These are phyloP conservation scores for Biston betularia DNA, from an alignment of 2,888 invertebrate genomes.

Conservation along the genomic window DNA sequence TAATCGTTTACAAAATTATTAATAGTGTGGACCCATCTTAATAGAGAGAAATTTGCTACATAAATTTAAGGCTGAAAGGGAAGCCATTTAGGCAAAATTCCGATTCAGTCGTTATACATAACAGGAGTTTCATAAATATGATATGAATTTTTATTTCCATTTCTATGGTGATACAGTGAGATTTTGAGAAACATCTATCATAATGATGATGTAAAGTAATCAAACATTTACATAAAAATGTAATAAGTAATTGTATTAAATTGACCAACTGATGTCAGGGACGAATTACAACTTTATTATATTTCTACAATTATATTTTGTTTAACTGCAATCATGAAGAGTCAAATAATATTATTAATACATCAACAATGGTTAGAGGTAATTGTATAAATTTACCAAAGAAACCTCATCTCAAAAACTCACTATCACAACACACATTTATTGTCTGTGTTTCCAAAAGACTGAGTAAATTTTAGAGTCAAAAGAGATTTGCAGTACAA, in stretches of 20 bases:
- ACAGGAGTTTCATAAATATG: neutral
- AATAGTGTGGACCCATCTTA: conserved; percentile 4
- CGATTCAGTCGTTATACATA: neutral
- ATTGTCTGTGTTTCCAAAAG: conserved; percentile 20
- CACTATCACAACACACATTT: conserved; percentile 18
- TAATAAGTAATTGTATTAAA: no score
- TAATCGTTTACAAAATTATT: neutral
- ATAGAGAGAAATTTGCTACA: neutral
- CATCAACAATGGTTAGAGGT: conserved; percentile 2
- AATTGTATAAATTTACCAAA: conserved; percentile 14
- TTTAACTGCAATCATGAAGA: neutral
- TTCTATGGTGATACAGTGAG: conserved; percentile 13
- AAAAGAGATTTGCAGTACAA: conserved; percentile 4
- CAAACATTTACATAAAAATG: neutral
- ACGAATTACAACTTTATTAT: neutral
- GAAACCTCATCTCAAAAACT: conserved; percentile 17
- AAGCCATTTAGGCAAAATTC: neutral
- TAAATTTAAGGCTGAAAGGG: neutral
- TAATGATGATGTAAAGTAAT: neutral
- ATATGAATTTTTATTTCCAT: neutral
- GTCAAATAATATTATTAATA: neutral
- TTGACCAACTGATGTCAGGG: neutral
- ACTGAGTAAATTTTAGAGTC: conserved; percentile 8
- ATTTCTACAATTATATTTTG: neutral
- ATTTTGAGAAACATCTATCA: conserved; percentile 10